Conservation (phyloP, 2,888 invertebrate species). For the Drosophila picticornis region DNA sequence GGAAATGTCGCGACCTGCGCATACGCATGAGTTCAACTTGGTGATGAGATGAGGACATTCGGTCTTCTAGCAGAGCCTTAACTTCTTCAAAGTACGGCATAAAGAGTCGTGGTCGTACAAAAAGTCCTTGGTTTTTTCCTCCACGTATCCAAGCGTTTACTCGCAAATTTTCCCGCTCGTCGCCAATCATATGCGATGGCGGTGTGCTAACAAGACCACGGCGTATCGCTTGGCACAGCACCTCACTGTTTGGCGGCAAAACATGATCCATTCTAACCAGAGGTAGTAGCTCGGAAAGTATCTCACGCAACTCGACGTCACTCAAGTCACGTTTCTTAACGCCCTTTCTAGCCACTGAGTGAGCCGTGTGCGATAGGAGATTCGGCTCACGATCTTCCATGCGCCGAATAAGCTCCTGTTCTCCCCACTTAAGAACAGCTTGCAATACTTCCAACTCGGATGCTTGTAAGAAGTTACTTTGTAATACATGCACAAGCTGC, state of each 20-base stretch:
- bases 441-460: constrained; percentile 95
- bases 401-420: constrained; percentile 91
- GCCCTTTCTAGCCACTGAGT: constrained; percentile 93
- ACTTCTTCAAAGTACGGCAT: constrained; percentile 98
- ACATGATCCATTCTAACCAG: constrained; percentile 96
- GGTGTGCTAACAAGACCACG: constrained; percentile 92
- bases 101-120: constrained; percentile 94
- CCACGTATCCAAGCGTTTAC: constrained; percentile 93
- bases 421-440: constrained; percentile 95
- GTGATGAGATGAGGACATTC: constrained; percentile 89
- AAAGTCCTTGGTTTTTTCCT: constrained; percentile 89
- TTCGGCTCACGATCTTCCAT: constrained; percentile 97
- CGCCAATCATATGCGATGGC: constrained; percentile 94
- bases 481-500: constrained; percentile 90
- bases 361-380: constrained; percentile 95
- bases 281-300: constrained; percentile 93
- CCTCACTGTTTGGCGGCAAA: constrained; percentile 93
- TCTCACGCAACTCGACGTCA: constrained; percentile 94
- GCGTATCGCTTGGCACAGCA: constrained; percentile 89
- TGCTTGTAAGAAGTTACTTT: constrained; percentile 92
- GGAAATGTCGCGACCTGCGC: constrained; percentile 90
- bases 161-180: constrained; percentile 88
- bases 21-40: constrained; percentile 90
- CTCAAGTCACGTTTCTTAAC: constrained; percentile 92
- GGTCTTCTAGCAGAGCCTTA: constrained; percentile 94